Conservation (phyloP, 2,113 vertebrate genomes). For the Pseudolaguvia tuberculata region DNA sequence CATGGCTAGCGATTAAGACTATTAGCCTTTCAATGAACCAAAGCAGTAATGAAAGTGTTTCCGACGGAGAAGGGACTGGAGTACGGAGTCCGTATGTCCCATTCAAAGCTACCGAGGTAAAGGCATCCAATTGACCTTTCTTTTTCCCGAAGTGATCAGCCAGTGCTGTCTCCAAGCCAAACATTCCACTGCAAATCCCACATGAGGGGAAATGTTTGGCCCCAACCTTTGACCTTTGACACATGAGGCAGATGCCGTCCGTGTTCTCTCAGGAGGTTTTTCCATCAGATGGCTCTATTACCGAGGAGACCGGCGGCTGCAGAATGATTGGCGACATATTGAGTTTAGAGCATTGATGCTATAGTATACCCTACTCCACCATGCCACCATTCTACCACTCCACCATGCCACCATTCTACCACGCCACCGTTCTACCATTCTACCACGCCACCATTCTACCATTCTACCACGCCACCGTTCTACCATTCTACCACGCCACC, state of each 20-base stretch:
- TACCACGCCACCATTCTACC: too few species aligned
- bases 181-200: slow-evolving; percentile 47
- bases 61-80: not conserved
- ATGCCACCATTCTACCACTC: too few species aligned
- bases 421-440: too few species aligned
- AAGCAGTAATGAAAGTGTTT: not conserved
- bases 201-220: slow-evolving; percentile 54
- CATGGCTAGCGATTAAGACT: too few species aligned
- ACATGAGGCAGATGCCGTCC: slow-evolving; percentile 42
- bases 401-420: too few species aligned
- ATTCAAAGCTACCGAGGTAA: slow-evolving; percentile 12
- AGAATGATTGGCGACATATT: not conserved
- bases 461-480: too few species aligned
- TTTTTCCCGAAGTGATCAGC: slow-evolving; percentile 26
- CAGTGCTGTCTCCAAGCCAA: slow-evolving; percentile 35
- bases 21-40: not conserved
- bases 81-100: not conserved
- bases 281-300: slow-evolving; percentile 43
- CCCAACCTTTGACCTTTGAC: slow-evolving; percentile 52
- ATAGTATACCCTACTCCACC: not conserved
- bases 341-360: not conserved
- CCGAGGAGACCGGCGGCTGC: not conserved
- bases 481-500: too few species aligned
- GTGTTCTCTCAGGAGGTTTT: slow-evolving; percentile 37
- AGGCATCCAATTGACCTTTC: slow-evolving; percentile 16